A percentile compares a stretch with the other conserved stretches of the same genome.
Conservation (phyloP, 2,888 invertebrate species). For the Petrolisthes cinctipes region DNA sequence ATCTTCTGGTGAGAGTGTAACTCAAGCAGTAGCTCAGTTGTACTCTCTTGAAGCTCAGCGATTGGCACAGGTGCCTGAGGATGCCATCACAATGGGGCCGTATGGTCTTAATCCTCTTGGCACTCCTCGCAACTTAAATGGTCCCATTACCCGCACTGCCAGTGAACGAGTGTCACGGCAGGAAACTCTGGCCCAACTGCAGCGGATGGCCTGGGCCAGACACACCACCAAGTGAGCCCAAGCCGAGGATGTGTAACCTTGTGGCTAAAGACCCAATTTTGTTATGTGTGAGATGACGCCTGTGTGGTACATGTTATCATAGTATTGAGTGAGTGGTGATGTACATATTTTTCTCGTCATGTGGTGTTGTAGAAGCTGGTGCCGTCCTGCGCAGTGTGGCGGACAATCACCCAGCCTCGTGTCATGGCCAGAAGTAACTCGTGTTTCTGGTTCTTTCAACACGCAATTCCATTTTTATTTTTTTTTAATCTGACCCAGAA, state of each 20-base stretch:
- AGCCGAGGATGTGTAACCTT: background rate
- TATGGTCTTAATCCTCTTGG: constrained; percentile 57
- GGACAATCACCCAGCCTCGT: constrained; percentile 1
- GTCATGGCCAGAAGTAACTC: constrained; percentile 14
- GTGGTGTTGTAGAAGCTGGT: background rate
- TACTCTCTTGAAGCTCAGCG: constrained; percentile 47
- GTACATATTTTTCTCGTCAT: background rate
- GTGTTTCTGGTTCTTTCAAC: constrained; percentile 10
- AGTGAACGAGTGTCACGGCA: constrained; percentile 89
- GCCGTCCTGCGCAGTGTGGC: background rate
- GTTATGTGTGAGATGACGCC: constrained; percentile 6
- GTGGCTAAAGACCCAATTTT: background rate
- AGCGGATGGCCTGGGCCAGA: constrained; percentile 85
- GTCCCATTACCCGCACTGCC: constrained; percentile 75
- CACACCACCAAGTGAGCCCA: constrained; percentile 83
- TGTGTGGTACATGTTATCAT: background rate
- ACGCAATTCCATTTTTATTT: constrained; percentile 8
- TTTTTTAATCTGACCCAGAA: background rate
- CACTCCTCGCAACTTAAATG: constrained; percentile 47
- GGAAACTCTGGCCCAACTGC: constrained; percentile 86
- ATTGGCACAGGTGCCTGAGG: constrained; percentile 62
- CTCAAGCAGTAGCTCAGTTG: constrained; percentile 60
- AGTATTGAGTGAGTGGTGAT: constrained; percentile 9
- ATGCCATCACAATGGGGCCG: constrained; percentile 54
- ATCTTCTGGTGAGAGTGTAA: constrained; percentile 64